phyloP scores from a whole-genome alignment of 2,113 vertebrate genomes.

The Melanocharis versteri region DNA sequence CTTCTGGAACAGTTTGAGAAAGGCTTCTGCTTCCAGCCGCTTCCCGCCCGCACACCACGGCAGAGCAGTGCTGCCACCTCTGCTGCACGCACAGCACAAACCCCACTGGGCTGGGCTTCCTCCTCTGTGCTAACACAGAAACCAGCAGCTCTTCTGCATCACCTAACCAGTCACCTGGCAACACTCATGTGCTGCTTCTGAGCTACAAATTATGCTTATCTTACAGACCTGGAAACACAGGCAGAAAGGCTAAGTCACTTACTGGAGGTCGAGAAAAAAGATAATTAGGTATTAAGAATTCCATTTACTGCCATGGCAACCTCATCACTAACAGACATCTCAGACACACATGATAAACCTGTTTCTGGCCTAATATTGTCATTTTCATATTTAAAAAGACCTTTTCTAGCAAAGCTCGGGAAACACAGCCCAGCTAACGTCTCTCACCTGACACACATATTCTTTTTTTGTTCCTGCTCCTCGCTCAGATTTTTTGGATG shows the following conservation, averaged over 20 bases:
- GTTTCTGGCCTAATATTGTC: not conserved
- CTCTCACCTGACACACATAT: conserved; percentile 88
- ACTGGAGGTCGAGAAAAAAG: not conserved
- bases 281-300: not conserved
- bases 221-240: not conserved
- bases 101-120: not conserved
- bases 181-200: not conserved
- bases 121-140: not conserved
- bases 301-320: not conserved
- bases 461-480: conserved; percentile 83
- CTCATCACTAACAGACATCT: not conserved
- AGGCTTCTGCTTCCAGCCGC: not conserved
- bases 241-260: not conserved
- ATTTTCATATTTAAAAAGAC: not conserved
- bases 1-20: not conserved
- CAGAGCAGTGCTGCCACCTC: not conserved
- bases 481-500: conserved; percentile 86
- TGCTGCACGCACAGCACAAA: not conserved
- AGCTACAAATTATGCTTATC: not conserved
- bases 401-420: not conserved
- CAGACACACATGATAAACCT: not conserved
- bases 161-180: not conserved
- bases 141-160: not conserved
- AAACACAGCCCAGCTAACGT: not conserved
- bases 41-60: accelerated